Evolutionary conservation across 1,140 invertebrate species (phyloP).

Genomic region (Macrostomum lignano): DNA sequence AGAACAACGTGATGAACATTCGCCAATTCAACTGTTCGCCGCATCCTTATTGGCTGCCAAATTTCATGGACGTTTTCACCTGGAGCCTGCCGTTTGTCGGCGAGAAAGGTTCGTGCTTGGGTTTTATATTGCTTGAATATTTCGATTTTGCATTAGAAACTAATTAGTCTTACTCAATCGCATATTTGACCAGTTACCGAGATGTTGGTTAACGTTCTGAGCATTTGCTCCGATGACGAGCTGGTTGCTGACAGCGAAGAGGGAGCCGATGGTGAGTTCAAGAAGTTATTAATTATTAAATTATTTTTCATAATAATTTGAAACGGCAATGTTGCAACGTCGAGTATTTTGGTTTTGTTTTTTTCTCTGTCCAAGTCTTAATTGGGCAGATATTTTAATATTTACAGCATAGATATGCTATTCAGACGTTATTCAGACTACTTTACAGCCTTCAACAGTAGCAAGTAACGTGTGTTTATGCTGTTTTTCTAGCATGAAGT

Average conservation of each 20-base stretch:
- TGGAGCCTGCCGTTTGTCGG: conserved; percentile 99
- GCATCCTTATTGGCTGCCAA: conserved; percentile 98
- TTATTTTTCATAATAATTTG: too few species aligned
- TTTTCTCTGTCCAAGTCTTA: too few species aligned
- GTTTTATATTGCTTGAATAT: too few species aligned
- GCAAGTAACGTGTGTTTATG: too few species aligned
- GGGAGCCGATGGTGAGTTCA: conserved; percentile 2
- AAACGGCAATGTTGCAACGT: too few species aligned
- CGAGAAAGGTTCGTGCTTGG: conserved; percentile 38
- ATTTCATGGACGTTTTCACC: conserved; percentile 99
- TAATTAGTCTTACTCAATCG: background rate
- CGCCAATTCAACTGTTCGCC: conserved; percentile 98
- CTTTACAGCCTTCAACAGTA: too few species aligned
- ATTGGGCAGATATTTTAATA: too few species aligned
- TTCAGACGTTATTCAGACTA: too few species aligned
- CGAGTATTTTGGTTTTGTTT: too few species aligned
- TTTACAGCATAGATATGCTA: too few species aligned
- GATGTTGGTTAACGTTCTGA: conserved; percentile 97
- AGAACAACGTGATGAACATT: conserved; percentile 99
- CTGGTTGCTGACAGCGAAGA: conserved; percentile 51
- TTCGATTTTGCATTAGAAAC: background rate
- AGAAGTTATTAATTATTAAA: too few species aligned
- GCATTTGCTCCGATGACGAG: conserved; percentile 99
- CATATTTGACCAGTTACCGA: conserved; percentile 49
- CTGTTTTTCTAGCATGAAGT: too few species aligned